phyloP scores from a whole-genome alignment of 2,113 vertebrate genomes.

The Dipodomys stephensi region DNA sequence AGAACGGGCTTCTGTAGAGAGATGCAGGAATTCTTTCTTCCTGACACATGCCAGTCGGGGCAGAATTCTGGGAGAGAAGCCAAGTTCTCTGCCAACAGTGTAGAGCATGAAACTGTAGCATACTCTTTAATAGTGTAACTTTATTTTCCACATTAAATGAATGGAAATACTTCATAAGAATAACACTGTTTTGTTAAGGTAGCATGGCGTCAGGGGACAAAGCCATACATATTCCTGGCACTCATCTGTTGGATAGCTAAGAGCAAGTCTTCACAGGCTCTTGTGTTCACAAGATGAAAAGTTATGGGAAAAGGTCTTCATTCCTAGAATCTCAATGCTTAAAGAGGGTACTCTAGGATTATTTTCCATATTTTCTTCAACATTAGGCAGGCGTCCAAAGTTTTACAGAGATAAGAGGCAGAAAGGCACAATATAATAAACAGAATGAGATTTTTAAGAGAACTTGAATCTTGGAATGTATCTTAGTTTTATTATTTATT shows the following conservation, averaged over 20 bases:
- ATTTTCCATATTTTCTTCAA: conserved; percentile 56
- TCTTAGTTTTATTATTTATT: conserved; percentile 66
- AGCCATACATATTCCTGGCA: not conserved
- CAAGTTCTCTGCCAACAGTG: conserved; percentile 40
- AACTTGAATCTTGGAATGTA: conserved; percentile 11
- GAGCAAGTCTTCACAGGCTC: conserved; percentile 9
- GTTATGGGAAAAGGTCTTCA: not conserved
- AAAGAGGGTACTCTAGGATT: conserved; percentile 43
- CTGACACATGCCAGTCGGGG: conserved; percentile 53
- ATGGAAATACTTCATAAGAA: conserved; percentile 53
- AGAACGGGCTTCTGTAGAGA: conserved; percentile 48
- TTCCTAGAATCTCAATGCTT: not conserved
- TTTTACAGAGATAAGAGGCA: conserved; percentile 52
- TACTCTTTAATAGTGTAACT: conserved; percentile 21
- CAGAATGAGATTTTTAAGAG: conserved; percentile 19
- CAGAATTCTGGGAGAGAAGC: conserved; percentile 47
- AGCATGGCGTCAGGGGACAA: not conserved
- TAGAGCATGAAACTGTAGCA: conserved; percentile 16
- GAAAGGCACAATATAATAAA: not conserved
- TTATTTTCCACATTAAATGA: conserved; percentile 62
- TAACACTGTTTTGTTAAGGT: not conserved
- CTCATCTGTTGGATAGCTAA: conserved; percentile 6
- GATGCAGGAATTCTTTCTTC: conserved; percentile 61
- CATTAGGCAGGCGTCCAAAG: conserved; percentile 37
- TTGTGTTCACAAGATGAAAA: not conserved